phyloP scores from a whole-genome alignment of 35 echinoderm and acorn worm genomes.

The Holothuria glaberrima region DNA sequence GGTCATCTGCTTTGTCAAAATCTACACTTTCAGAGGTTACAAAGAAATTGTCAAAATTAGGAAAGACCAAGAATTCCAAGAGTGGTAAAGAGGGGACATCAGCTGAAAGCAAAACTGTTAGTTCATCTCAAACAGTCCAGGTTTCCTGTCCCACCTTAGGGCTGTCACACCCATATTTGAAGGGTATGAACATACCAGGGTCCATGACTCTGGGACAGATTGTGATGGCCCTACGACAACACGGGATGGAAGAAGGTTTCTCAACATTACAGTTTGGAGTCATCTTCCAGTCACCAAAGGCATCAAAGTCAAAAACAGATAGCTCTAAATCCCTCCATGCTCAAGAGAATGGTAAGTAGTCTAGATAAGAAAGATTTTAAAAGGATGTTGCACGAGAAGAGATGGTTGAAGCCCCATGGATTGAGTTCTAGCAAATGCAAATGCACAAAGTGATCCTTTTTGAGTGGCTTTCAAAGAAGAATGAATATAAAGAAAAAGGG shows the following conservation, averaged over 20 bases:
- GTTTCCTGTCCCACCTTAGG: conserved; percentile 57
- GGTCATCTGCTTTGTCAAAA: conserved; percentile 8
- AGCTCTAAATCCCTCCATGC: conserved; percentile 85
- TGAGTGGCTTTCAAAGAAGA: too few relatives aligned
- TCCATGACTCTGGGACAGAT: conserved; percentile 78
- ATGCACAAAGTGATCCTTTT: too few relatives aligned
- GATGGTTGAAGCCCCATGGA: too few relatives aligned
- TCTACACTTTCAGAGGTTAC: not conserved
- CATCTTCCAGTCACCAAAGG: conserved; percentile 57
- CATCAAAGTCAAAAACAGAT: conserved; percentile 78
- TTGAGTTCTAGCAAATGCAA: too few relatives aligned
- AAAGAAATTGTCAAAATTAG: not conserved
- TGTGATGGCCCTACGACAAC: conserved; percentile 69
- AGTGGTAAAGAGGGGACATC: conserved; percentile 14
- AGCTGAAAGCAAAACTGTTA: not conserved
- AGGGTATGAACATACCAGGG: conserved; percentile 64
- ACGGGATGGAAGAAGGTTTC: conserved; percentile 73
- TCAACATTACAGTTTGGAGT: conserved; percentile 75
- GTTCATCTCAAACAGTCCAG: conserved; percentile 29
- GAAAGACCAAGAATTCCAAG: conserved; percentile 1
- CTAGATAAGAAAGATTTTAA: too few relatives aligned
- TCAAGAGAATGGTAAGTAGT: conserved; percentile 65
- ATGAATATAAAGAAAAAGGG: too few relatives aligned
- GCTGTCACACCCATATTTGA: conserved; percentile 70
- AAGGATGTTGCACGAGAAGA: too few relatives aligned